Evolutionary conservation across 2,797 vertebrate genomes (phyloP), one percentile per base, ranked within the genome.

Genomic region (Sebastes jordani): DNA sequence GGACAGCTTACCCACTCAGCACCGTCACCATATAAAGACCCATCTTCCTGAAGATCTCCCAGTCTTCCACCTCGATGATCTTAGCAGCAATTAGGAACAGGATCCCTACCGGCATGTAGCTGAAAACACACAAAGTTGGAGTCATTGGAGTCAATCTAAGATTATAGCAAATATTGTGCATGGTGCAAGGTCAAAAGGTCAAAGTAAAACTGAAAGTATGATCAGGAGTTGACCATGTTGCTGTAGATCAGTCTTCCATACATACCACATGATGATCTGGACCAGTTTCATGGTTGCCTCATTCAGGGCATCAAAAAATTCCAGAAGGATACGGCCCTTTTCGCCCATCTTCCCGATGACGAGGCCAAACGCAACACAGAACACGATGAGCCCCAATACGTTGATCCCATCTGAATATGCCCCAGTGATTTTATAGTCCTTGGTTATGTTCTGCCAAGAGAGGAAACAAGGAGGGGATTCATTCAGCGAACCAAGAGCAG

Each of bases 301-400:
- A 0, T 98, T 99, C 71, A 99, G 81, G 0, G 98, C 98, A 30
- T 97, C 98, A 81, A 99, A 99, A 74, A 99, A 99, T 59, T 99
- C 98, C 88, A 99, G 92, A 69, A 99, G 94, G 81, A 99, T 96
- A 42, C 97, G 96, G 13, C 99, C 98, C 65, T 96, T 97, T 82
- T 99, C 97, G n/a, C 98, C 98, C 98, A 99, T 99, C 90, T 99
- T 97, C 29, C 99, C 98, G n/a, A 99, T 99, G 84, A 99, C 97
- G 1, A 98, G 91, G 84, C 98, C 99, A 73, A 99, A 99, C 13
- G 97, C 96, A 7, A 99, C 96, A 27, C 98, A 99, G 91, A 99
- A 99, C 62, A 99, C 95, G 42, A 99, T 99, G 29, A 99, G 94
- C 27, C 99, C 99, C 72, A 99, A 88, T 0, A 99, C 97, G 78